phyloP scores from a whole-genome alignment of 23 tunicate species.

The Oikopleura vanhoeffeni region DNA sequence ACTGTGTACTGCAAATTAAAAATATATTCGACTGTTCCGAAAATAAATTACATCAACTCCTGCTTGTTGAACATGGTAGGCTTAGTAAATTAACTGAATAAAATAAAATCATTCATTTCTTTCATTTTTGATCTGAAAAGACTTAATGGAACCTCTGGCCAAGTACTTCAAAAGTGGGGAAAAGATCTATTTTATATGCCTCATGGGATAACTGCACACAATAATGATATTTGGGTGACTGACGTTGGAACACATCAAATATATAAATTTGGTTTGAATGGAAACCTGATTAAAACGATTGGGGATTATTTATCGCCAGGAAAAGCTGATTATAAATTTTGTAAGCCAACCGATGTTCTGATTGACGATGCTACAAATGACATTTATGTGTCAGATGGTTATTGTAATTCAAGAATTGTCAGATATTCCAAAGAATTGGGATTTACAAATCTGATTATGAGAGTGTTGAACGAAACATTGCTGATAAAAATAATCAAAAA shows the following conservation, averaged over 20 bases:
- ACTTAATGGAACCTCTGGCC: no score
- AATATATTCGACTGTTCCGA: no score
- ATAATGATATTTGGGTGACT: constrained; percentile 53
- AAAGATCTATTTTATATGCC: constrained; percentile 55
- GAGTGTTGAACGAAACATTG: no score
- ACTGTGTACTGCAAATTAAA: no score
- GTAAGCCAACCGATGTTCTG: constrained; percentile 82
- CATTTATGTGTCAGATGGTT: constrained; percentile 72
- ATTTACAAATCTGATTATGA: no score
- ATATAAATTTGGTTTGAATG: not conserved
- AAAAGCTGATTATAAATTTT: constrained; percentile 24
- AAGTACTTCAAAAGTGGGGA: constrained; percentile 26
- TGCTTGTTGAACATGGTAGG: no score
- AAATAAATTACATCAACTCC: no score
- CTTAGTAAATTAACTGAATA: no score
- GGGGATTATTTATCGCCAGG: not conserved
- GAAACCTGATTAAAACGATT: not conserved
- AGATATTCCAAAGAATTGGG: not conserved
- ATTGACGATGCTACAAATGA: constrained; percentile 30
- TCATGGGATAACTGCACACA: constrained; percentile 52
- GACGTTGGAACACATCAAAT: constrained; percentile 70
- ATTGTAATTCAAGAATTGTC: constrained; percentile 46
- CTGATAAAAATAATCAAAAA: no score
- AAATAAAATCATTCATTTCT: no score
- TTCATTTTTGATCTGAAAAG: no score